Evolutionary conservation across 2,113 vertebrate genomes (phyloP).

Genomic region (Mobula hypostoma): DNA sequence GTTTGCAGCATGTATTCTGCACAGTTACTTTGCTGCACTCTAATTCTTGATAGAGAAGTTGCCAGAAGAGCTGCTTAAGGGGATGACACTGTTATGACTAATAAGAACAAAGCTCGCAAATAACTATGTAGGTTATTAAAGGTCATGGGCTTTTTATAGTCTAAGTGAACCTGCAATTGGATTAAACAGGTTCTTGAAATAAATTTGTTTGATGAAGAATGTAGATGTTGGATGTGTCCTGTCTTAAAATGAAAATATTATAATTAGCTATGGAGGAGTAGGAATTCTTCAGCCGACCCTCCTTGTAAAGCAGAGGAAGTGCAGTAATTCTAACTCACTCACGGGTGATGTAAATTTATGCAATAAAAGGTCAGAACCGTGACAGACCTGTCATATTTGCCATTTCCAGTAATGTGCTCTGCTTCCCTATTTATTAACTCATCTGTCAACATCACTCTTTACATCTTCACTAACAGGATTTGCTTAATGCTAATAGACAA

Average conservation of each 20-base stretch:
- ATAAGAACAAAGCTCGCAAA: not conserved
- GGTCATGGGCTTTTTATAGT: constrained; percentile 9
- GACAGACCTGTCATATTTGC: constrained; percentile 20
- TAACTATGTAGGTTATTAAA: not conserved
- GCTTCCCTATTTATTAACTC: not conserved
- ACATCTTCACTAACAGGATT: not conserved
- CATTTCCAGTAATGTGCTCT: not conserved
- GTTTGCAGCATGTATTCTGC: not conserved
- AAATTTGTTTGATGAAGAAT: not conserved
- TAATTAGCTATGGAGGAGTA: not conserved
- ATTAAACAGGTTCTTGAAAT: not conserved
- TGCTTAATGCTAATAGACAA: not conserved
- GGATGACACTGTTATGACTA: not conserved
- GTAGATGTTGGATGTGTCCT: not conserved
- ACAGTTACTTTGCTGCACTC: too few relatives aligned
- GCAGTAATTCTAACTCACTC: not conserved
- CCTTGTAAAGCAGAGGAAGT: not conserved
- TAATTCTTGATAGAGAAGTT: constrained; percentile 1
- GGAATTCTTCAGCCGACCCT: not conserved
- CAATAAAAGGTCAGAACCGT: not conserved
- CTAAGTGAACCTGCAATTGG: not conserved
- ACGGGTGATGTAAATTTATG: constrained; percentile 2
- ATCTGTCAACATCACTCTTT: constrained; percentile 25
- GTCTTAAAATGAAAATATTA: constrained; percentile 7
- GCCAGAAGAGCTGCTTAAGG: not conserved